Percentiles rank a stretch among this genome's conserved stretches.
phyloP scores from a whole-genome alignment of 2,797 vertebrate species.

The Hoplostethus atlanticus region DNA sequence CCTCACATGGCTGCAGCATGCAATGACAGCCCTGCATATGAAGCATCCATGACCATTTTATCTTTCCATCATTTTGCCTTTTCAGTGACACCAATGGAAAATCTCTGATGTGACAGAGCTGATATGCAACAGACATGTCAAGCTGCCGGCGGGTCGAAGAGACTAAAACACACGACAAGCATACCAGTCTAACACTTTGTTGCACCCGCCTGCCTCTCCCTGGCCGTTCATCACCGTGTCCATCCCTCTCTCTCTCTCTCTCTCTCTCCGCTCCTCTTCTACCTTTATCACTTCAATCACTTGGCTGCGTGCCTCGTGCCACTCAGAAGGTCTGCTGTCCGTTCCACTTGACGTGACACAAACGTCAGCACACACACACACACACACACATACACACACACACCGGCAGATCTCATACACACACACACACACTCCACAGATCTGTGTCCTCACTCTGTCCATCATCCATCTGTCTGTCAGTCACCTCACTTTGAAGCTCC shows the following conservation, averaged over 20 bases:
- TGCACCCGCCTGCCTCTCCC: constrained; percentile 54
- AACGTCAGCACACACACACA: constrained; percentile 35
- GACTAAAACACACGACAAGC: constrained; percentile 31
- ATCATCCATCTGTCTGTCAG: constrained; percentile 73
- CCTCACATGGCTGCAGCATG: constrained; percentile 76
- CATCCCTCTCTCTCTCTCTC: constrained; percentile 27
- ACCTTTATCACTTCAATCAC: constrained; percentile 80
- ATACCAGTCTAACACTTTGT: constrained; percentile 47
- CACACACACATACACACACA: constrained; percentile 35
- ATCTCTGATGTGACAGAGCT: constrained; percentile 47
- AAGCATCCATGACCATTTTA: constrained; percentile 41
- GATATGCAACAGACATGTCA: constrained; percentile 53
- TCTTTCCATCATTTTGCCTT: constrained; percentile 45
- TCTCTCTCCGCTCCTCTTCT: constrained; percentile 51
- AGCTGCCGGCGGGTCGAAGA: constrained; percentile 37
- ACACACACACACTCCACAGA: constrained; percentile 41
- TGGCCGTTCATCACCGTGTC: constrained; percentile 54
- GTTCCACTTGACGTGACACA: constrained; percentile 58
- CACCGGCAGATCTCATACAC: constrained; percentile 24
- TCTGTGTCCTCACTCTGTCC: constrained; percentile 60
- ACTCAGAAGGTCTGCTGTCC: constrained; percentile 64
- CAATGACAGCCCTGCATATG: constrained; percentile 46
- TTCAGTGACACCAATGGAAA: constrained; percentile 36
- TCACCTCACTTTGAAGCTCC: constrained; percentile 77
- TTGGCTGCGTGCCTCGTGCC: constrained; percentile 74